phyloP scores from a whole-genome alignment of 37 sponge, comb jelly and placozoan species.

The Cladorhizidae sp. region DNA sequence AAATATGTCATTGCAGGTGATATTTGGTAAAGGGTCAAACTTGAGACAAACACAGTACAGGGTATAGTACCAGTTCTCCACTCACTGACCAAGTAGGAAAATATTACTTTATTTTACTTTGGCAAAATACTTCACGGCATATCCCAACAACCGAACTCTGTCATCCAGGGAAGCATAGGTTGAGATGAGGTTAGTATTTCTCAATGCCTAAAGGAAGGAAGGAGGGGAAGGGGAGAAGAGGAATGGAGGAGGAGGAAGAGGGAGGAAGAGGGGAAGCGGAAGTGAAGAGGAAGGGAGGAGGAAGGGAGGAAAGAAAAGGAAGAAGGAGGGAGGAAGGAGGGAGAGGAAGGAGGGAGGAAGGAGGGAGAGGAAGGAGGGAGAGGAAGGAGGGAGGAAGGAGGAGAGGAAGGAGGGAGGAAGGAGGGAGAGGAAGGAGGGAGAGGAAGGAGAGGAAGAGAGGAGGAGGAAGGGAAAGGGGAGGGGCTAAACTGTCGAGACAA shows the following conservation, averaged over 20 bases:
- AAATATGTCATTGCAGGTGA: no score
- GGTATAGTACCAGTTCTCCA: neutral
- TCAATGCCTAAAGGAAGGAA: conserved; percentile 55
- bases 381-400: neutral
- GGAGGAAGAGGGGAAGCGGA: no score
- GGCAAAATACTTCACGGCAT: conserved; percentile 74
- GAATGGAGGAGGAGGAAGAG: neutral
- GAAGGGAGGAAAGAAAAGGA: neutral
- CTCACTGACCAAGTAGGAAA: neutral
- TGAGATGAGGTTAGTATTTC: conserved; percentile 75
- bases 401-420: no score
- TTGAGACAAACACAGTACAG: no score
- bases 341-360: no score
- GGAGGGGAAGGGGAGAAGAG: neutral
- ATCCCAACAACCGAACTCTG: conserved; percentile 67
- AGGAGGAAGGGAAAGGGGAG: no score
- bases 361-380: neutral
- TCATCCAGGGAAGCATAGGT: conserved; percentile 67
- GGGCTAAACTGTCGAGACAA: neutral
- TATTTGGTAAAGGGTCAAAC: no score
- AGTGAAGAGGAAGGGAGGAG: no score
- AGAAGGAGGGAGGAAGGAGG: neutral
- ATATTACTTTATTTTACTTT: conserved; percentile 51
- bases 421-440: no score
- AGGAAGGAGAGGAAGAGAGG: no score